Evolutionary conservation across 2,113 vertebrate genomes (phyloP), one percentile per base, ranked within the genome.

Genomic region (Galemys pyrenaicus): DNA sequence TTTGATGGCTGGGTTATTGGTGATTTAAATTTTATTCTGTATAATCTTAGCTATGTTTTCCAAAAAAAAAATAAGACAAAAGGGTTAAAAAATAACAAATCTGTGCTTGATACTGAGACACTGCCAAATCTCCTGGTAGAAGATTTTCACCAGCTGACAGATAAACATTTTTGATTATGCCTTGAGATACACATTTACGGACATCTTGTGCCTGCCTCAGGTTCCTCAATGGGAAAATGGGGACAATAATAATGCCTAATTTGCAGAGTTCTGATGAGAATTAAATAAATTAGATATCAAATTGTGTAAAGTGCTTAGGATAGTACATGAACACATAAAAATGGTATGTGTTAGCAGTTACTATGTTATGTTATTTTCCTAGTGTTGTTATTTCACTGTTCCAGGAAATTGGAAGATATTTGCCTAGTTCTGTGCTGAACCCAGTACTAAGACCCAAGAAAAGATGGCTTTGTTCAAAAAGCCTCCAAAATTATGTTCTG

Each of bases 1-100:
- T 64, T 46, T 46, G 9, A 46, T n/a, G 22, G 11, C 0, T 92
- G 37, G 22, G 19, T 81, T 77, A 56, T 5, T 64, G 30, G 8
- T 30, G 44, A 84, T 73, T 88, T 87, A 46, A 67, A 74, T 30
- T 95, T 87, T 58, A 90, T 58, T 85, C 65, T 71, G 6, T 73
- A 60, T 54, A 22, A n/a, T n/a, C 30, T 67, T 46, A 67, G 1
- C 2, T 28, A 30, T 62, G 60, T 78, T 91, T 83, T 75, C 9
- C 32, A 37, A 64, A 62, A 60, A 88, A 56, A 60, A 94, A 93
- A 68, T 28, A 54, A 87, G 39, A 75, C 2, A 39, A 64, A 54
- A 30, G 54, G 16, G 24, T 39, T 73, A 44, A 93, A 70, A 93
- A 92, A 44, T n/a, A 73, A 64, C 1, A 70, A 2, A 2, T 67